These are phyloP conservation scores for Lapara coniferarum DNA, from an alignment of 2,888 invertebrate species.

Conservation along the genomic window DNA sequence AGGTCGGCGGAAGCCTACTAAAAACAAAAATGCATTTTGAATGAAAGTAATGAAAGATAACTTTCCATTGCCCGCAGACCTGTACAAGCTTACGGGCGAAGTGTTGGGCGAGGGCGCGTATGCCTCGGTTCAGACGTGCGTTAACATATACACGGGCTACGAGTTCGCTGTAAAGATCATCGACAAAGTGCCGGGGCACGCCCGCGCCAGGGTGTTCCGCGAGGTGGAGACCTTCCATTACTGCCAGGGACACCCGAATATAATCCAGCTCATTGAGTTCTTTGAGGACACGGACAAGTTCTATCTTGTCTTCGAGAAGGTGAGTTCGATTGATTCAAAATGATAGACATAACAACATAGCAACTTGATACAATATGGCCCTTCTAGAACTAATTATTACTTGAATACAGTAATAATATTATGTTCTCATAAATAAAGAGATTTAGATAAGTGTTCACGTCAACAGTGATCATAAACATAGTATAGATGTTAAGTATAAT, in stretches of 20 bases:
- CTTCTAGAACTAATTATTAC: not conserved
- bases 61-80: constrained; percentile 85
- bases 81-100: constrained; percentile 97
- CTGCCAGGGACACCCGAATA: constrained; percentile 98
- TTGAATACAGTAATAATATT: not conserved
- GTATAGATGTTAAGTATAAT: not conserved
- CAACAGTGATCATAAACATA: not conserved
- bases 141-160: constrained; percentile 94
- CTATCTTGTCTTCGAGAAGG: constrained; percentile 99
- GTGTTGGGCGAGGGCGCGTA: constrained; percentile 98
- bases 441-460: constrained; percentile 3
- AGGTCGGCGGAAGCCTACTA: not conserved
- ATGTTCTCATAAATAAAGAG: not conserved
- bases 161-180: constrained; percentile 99
- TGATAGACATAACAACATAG: too few species aligned
- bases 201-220: constrained; percentile 96
- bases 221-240: constrained; percentile 99
- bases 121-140: constrained; percentile 97
- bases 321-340: constrained; percentile 48
- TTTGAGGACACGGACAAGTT: constrained; percentile 98
- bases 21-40: not conserved
- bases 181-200: constrained; percentile 97
- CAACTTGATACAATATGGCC: too few species aligned
- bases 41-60: not conserved
- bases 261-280: constrained; percentile 98